phyloP scores from a whole-genome alignment of 2,888 invertebrate genomes.

The Lasioglossum leucozonium region DNA sequence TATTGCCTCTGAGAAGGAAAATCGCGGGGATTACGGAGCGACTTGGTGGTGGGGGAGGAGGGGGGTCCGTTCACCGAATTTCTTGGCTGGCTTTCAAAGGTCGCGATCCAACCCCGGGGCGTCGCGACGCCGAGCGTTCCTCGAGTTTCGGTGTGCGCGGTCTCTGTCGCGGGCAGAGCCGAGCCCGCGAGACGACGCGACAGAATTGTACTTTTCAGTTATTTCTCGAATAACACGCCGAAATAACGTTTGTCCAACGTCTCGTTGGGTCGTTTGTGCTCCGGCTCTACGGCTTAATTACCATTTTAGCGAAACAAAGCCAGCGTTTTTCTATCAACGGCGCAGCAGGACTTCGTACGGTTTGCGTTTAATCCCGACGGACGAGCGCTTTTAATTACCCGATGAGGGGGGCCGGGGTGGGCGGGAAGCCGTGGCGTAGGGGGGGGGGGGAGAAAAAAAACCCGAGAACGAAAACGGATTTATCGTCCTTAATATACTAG shows the following conservation, averaged over 20 bases:
- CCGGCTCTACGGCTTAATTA: conserved; percentile 49
- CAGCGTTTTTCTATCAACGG: conserved; percentile 54
- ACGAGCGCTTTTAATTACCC: conserved; percentile 59
- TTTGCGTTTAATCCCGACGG: conserved; percentile 58
- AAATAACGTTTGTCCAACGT: conserved; percentile 24
- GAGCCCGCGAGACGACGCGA: neutral
- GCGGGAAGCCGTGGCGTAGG: conserved; percentile 3
- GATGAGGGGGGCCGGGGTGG: conserved; percentile 35
- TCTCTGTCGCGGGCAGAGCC: neutral
- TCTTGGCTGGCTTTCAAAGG: neutral
- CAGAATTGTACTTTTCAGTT: neutral
- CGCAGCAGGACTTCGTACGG: conserved; percentile 55
- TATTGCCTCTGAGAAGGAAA: neutral
- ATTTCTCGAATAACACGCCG: neutral
- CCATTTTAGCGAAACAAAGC: conserved; percentile 61
- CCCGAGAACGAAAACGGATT: conserved; percentile 59
- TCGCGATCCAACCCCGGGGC: neutral
- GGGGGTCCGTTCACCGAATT: neutral
- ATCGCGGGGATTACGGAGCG: neutral
- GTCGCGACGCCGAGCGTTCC: neutral
- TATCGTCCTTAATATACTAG: conserved; percentile 71
- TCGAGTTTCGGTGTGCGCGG: neutral
- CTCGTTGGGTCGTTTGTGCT: conserved; percentile 44
- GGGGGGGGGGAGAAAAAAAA: conserved; percentile 12
- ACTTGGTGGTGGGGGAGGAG: too few species aligned